Evolutionary conservation across 2,888 invertebrate species (phyloP), one percentile per base, ranked within the genome.

Genomic region (Andricus quercusramuli): DNA sequence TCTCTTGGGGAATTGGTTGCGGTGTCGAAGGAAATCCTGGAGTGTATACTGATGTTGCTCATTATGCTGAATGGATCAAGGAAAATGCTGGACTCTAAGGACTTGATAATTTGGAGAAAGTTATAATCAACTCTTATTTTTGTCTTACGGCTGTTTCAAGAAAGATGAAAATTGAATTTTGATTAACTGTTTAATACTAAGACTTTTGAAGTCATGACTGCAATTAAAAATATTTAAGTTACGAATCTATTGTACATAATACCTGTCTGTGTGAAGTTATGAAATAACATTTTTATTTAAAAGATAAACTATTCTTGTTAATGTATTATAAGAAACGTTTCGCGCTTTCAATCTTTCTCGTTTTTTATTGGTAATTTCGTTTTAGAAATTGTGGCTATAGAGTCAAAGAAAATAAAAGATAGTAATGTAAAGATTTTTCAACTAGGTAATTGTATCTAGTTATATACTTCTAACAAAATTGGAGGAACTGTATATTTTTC

Each of bases 1-100:
- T 83, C 15, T 83, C 83, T 20, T 83, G 80, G 78, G 83, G 80
- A 13, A 66, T 77, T 15, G 83, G 83, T 9, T 83, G 83, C 15
- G 79, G 78, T 17, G 37, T 51, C 8, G 59, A 47, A 15, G 78
- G 66, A 20, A 68, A 78, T 41, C 80, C 83, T 20, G 77, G 80
- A 6, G 81, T 68, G 32, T 82, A 82, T 51, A 82, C 81, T 2
- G 78, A 74, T 11, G 76, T 82, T 3, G 37, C 79, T 20, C 59
- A 70, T 51, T 81, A 79, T 41, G 56, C 22, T n/a, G 11, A 68
- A 6, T 81, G 81, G 81, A 81, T 81, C n/a, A 37, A 13, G 9
- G n/a, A 79, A 25, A 68, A 79, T 32, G 25, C 22, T 32, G 78
- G 32, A 20, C 29, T 74, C 51, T 56, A 6, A 56, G n/a, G 20